Evolutionary conservation across 2,113 vertebrate genomes (phyloP).

Genomic region (Terrapene triunguis): DNA sequence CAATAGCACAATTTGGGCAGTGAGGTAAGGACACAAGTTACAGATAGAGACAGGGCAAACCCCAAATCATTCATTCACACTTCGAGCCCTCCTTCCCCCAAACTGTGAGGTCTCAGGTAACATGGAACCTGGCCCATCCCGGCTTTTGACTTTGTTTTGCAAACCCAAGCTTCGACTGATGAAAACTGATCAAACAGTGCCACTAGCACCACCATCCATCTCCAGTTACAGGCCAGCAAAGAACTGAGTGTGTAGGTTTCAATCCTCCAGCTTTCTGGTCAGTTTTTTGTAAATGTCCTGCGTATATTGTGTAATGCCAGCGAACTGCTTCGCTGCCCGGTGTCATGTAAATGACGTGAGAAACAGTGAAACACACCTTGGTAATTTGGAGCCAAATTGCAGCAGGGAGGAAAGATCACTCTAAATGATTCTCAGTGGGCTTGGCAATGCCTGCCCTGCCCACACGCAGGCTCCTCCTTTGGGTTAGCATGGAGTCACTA

Average conservation of each 20-base stretch:
- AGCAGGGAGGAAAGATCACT: background rate
- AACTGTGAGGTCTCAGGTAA: background rate
- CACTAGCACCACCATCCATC: background rate
- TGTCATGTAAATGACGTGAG: background rate
- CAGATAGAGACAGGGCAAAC: rapidly evolving
- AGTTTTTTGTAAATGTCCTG: background rate
- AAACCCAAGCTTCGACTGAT: background rate
- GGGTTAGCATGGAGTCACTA: background rate
- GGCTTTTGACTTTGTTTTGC: background rate
- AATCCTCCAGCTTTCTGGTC: background rate
- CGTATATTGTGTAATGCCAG: rapidly evolving
- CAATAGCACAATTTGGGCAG: background rate
- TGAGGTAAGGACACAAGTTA: background rate
- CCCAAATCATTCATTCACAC: background rate
- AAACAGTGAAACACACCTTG: rapidly evolving
- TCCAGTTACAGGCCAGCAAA: background rate
- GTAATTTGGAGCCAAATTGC: background rate
- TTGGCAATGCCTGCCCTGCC: background rate
- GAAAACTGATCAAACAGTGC: background rate
- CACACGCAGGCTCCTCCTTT: too few species aligned
- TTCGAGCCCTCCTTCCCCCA: background rate
- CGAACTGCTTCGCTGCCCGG: rapidly evolving
- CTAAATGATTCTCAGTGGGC: background rate
- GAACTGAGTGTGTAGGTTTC: background rate
- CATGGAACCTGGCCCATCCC: background rate